Conservation (phyloP, 2,797 vertebrate genomes). For the Coregonus ussuriensis region DNA sequence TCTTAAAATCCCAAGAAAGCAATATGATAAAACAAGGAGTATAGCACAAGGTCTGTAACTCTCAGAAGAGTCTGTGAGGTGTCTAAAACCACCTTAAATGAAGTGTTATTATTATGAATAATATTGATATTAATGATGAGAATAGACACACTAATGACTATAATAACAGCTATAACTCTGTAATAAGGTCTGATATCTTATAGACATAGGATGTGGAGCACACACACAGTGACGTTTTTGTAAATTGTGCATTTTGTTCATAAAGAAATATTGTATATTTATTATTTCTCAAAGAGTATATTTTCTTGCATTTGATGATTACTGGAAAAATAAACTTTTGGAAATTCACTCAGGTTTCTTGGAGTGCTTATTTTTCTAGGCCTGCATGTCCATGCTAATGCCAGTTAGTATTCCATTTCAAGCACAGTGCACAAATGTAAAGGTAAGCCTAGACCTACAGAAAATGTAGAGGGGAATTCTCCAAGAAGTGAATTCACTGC, state of each 20-base stretch:
- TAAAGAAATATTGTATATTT: constrained; percentile 97
- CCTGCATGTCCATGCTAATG: neutral
- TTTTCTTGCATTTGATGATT: constrained; percentile 84
- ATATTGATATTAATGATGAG: constrained; percentile 54
- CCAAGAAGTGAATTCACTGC: constrained; percentile 39
- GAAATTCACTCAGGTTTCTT: constrained; percentile 19
- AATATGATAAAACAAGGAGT: constrained; percentile 51
- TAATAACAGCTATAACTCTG: constrained; percentile 52
- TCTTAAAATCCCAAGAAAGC: constrained; percentile 52
- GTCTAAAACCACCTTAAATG: constrained; percentile 35
- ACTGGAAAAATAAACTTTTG: constrained; percentile 57
- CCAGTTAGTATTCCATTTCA: neutral
- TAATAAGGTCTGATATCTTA: constrained; percentile 80
- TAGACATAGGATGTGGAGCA: constrained; percentile 68
- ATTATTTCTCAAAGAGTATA: constrained; percentile 93
- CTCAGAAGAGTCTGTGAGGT: constrained; percentile 24
- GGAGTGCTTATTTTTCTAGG: neutral
- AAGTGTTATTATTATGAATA: constrained; percentile 51
- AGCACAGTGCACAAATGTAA: neutral
- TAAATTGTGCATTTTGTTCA: constrained; percentile 97
- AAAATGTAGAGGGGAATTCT: neutral
- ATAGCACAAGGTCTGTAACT: constrained; percentile 40
- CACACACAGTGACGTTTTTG: constrained; percentile 84
- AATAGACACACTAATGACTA: constrained; percentile 63
- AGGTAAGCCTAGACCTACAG: neutral